phyloP scores from a whole-genome alignment of 2,888 invertebrate species.

The Agapostemon virescens region DNA sequence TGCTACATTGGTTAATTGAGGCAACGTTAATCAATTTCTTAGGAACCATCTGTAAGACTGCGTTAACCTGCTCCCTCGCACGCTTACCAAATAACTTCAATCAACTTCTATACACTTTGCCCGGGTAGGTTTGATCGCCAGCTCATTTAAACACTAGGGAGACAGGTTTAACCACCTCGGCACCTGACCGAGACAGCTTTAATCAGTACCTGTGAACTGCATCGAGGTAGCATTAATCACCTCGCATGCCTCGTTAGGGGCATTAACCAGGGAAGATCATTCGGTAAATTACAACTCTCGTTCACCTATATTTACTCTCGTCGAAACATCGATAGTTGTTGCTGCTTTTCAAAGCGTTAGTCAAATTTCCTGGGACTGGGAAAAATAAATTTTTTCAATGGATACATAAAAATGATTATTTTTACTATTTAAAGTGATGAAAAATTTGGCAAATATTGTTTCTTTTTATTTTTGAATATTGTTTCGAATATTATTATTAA shows the following conservation, averaged over 20 bases:
- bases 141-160: conserved; percentile 12
- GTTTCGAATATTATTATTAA: too few species aligned
- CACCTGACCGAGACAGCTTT: conserved; percentile 21
- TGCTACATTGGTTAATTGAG: not conserved
- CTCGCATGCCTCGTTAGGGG: not conserved
- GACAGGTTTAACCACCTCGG: conserved; percentile 9
- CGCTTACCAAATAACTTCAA: not conserved
- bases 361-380: too few species aligned
- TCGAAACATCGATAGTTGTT: not conserved
- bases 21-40: not conserved
- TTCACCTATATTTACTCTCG: not conserved
- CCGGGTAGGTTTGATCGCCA: not conserved
- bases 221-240: conserved; percentile 12
- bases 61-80: not conserved
- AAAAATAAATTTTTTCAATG: too few species aligned
- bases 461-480: too few species aligned
- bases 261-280: not conserved
- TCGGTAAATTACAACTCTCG: conserved; percentile 1
- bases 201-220: conserved; percentile 8
- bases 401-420: too few species aligned
- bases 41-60: not conserved
- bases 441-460: too few species aligned
- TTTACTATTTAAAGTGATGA: too few species aligned
- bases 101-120: not conserved
- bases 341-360: not conserved